Evolutionary conservation across 2,113 vertebrate species (phyloP), one percentile per base, ranked within the genome.

Genomic region (Pongo abelii): DNA sequence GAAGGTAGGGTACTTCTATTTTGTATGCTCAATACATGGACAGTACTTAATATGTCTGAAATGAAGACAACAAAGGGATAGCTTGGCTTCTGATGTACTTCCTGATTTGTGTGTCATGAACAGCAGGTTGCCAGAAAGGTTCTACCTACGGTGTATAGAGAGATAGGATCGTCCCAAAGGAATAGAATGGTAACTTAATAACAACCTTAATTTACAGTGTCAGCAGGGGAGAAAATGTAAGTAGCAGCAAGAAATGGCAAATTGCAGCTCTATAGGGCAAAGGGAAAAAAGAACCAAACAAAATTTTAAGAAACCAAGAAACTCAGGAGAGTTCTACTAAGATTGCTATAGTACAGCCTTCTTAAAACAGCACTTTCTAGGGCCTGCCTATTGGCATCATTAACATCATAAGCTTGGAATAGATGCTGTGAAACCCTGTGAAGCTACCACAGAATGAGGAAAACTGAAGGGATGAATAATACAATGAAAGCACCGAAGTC

Each of bases 401-500:
- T 97, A 93, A 96, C 97, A 90, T 72, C 81, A 75, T 30, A 95
- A 55, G 69, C 96, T 55, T 74, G 30, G 46, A 96, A 18, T 88
- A 70, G 92, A 93, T 88, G 74, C 93, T 97, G 94, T 88, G 97
- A 98, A 97, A 23, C 61, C 78, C 92, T 92, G 74, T 12, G 57
- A 96, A 92, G 92, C 78, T 97, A 97, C 75, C 84, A 97, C 97
- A 98, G n/a, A 96, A 52, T 23, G 57, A 97, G 67, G 79, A 77
- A 48, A 96, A 94, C 95, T 88, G 48, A 96, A 94, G 35, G 6
- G 8, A 55, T 94, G 98, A 98, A 94, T 96, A 96, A 98, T 96
- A 96, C 89, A 97, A 84, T 14, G 35, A 92, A 95, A 98, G 96
- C 86, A 79, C 72, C 94, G 94, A 92, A 96, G 85, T 94, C 69